Evolutionary conservation across 2,797 vertebrate species (phyloP).

Genomic region (Avahi laniger): DNA sequence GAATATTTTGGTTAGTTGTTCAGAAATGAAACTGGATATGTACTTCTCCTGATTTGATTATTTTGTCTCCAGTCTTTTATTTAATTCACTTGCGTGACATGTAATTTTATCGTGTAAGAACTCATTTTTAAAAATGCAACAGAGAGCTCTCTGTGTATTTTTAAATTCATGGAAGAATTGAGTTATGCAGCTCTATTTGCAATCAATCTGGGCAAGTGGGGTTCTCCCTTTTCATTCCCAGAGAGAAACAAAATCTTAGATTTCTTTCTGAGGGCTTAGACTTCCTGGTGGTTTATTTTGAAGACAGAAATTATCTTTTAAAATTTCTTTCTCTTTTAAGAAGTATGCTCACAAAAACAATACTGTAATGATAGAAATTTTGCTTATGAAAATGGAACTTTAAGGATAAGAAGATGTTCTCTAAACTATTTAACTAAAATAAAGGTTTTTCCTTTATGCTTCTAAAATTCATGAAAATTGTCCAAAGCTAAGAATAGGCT

Average conservation of each 20-base stretch:
- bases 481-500: background rate
- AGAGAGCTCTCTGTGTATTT: slow-evolving; percentile 39
- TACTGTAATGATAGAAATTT: slow-evolving; percentile 38
- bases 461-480: slow-evolving; percentile 44
- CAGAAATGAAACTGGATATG: slow-evolving; percentile 52
- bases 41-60: slow-evolving; percentile 24
- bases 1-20: background rate
- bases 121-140: slow-evolving; percentile 32
- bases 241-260: background rate
- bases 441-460: background rate
- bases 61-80: slow-evolving; percentile 7
- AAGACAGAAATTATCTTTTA: slow-evolving; percentile 34
- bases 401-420: background rate
- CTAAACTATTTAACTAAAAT: slow-evolving; percentile 44
- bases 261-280: background rate
- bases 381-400: slow-evolving; percentile 29
- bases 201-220: background rate
- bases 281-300: slow-evolving; percentile 26
- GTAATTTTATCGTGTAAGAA: slow-evolving; percentile 13
- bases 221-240: slow-evolving; percentile 1
- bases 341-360: background rate
- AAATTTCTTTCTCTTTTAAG: background rate
- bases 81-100: slow-evolving; percentile 9
- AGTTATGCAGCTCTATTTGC: background rate
- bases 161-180: slow-evolving; percentile 27